Evolutionary conservation across 2,797 vertebrate species (phyloP), one percentile per base, ranked within the genome.

Genomic region (Cynodonichthys magdalenae): DNA sequence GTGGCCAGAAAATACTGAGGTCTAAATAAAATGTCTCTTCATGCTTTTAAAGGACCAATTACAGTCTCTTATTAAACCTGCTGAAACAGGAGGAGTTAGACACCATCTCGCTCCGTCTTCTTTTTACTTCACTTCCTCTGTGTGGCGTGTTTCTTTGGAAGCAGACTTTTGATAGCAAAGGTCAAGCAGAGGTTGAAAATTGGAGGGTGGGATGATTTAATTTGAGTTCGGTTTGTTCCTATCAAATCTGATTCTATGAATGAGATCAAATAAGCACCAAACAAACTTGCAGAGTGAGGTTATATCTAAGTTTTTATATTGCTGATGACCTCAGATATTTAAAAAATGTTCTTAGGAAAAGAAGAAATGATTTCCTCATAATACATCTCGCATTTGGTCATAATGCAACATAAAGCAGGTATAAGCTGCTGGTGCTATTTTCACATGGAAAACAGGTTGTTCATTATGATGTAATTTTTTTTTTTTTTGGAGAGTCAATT

Each of bases 401-500:
- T 14, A 20, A 5, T 12, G 19, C 3, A 1, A 12, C 18, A 47
- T 20, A 18, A 18, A 46, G 17, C 18, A 47, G 15, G 46, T 11
- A 20, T 20, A 47, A 39, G 36, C 11, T 19, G 10, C 6, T 18
- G 19, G 8, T 44, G 27, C 54, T 34, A 8, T 59, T 54, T 58
- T 55, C 8, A 42, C 9, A 62, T 27, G 28, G 50, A 77, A 80
- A 85, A 65, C 53, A 59, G 61, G 24, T 56, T 64, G 62, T 75
- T 83, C 34, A 63, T 68, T 49, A 41, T 27, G 27, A 67, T 63
- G 45, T 78, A 70, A 68, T 24, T 24, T 24, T 24, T 24, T 80
- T 76, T 84, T 20, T 49, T 68, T 64, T 75, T 47, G 39, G 53
- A 69, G 48, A 59, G 34, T 63, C 41, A 41, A 64, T 75, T 82